Base-by-base conservation (phyloP, 2,797 vertebrate species). In the Propithecus deckenii region DNA sequence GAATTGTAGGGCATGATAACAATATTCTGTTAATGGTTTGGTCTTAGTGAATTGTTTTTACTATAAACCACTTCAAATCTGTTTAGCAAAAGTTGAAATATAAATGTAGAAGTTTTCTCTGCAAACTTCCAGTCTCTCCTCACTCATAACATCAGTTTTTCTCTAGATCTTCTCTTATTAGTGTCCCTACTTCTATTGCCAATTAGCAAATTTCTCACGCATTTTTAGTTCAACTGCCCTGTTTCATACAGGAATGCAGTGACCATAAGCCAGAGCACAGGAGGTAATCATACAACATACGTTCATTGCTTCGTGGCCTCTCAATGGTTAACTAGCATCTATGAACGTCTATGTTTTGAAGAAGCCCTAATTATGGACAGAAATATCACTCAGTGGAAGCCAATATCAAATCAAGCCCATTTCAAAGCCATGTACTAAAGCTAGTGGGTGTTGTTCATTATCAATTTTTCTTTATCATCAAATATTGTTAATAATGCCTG, bases 11-110 rank as follows among this genome's bases (percentile, higher is more conserved):
- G 13, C 4, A 32, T 55, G 90, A 95, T 28, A 92, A 52, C 17
- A 78, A 50, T 92, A 89, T 13, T 86, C 5, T 43, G 4, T 43
- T 83, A 69, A 86, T 71, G 18, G 4, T 52, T 90, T 18, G 52
- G 15, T 80, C 43, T 76, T 86, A 81, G 57, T 28, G 28, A 92
- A 88, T 25, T 94, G 71, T 72, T 92, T 88, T 89, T 30, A 88
- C 38, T 43, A 6, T 15, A 84, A 75, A 8, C 12, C 55, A 50
- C 17, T 95, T 75, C 15, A 92, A 96, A 81, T 48, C 2, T 15
- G 89, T 52, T 94, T 69, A 93, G 28, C 13, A 93, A 93, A 96
- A 28, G 13, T 28, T 87, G 12, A 71, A 83, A 76, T 85, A 84
- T 76, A 89, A 90, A 67, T 83, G 9, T 15, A 85, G 35, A 90